Base-by-base conservation (phyloP, 1,140 invertebrate genomes). In the Megalopta genalis region DNA sequence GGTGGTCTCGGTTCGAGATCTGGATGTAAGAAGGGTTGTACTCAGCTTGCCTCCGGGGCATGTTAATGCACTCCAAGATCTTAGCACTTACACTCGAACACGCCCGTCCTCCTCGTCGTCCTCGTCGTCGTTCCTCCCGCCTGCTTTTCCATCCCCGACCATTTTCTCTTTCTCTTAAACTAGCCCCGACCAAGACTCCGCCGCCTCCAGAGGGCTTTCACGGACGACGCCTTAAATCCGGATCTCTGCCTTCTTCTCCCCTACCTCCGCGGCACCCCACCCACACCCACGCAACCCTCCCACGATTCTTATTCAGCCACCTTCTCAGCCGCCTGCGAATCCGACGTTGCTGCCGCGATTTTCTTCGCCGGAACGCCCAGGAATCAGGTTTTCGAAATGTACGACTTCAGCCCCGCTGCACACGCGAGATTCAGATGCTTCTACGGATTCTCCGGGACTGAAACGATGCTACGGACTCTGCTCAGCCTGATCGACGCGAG, bases 81-180 rank as follows among this genome's bases (percentile, higher is more conserved):
- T 93, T 93, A 93, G 92, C 92, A 93, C 92, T 93, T 93, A 93
- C 92, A 93, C 92, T 93, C 92, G 81, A 91, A 92, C 91, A 92
- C 92, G 90, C 90, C 85, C 82, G 86, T 83, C 67, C 70, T 85
- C 73, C 77, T 82, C 77, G 75, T 85, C 72, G 72, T 77, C n/a
- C 10, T 59, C 82, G 78, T 80, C 72, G 81, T 84, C 76, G 80
- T 88, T 82, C 42, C 84, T 83, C 80, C 77, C 27, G 71, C 77
- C 71, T 78, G 73, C 84, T 75, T 83, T 81, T 82, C 86, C 82
- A 72, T 83, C 85, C 78, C 81, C 82, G 87, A 79, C 86, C 86
- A 89, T 91, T 92, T 92, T 93, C 90, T 93, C 91, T 91, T 90
- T 92, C 90, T 92, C 90, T 91, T 89, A 91, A 92, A 91, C 90